phyloP scores from a whole-genome alignment of 2,888 invertebrate genomes.

The Ectropis crepuscularia region DNA sequence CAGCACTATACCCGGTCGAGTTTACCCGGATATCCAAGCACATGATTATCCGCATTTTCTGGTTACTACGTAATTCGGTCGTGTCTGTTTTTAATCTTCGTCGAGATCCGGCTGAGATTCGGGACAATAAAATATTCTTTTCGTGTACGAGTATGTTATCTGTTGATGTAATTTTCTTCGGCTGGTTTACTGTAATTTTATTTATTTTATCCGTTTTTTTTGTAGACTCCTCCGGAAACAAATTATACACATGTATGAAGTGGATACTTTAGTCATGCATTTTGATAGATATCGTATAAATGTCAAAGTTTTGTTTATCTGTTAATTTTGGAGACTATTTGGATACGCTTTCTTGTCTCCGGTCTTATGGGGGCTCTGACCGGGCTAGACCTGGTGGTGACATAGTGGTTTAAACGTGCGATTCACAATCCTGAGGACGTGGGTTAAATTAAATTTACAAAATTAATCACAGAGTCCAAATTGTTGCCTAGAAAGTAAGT shows the following conservation, averaged over 20 bases:
- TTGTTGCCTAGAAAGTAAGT: too few relatives aligned
- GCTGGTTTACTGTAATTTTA: slow-evolving; percentile 8
- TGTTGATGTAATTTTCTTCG: slow-evolving; percentile 15
- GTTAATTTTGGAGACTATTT: too few relatives aligned
- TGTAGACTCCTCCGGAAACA: too few relatives aligned
- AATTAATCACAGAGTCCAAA: too few relatives aligned
- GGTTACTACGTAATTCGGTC: slow-evolving; percentile 55
- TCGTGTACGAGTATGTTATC: slow-evolving; percentile 20
- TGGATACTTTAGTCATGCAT: background rate
- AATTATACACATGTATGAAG: background rate
- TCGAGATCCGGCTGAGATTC: slow-evolving; percentile 32
- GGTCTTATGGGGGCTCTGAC: too few relatives aligned
- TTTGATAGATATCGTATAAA: too few relatives aligned
- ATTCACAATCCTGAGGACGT: too few relatives aligned
- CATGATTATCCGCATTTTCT: slow-evolving; percentile 63
- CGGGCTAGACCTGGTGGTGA: too few relatives aligned
- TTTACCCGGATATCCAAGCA: slow-evolving; percentile 64
- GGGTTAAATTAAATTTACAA: too few relatives aligned
- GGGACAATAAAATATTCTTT: slow-evolving; percentile 29
- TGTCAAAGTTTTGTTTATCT: too few relatives aligned
- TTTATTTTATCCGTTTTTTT: background rate
- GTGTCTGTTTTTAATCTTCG: slow-evolving; percentile 55
- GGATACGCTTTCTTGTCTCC: too few relatives aligned
- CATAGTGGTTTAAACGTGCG: too few relatives aligned
- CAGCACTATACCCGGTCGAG: slow-evolving; percentile 42